Percentiles rank a stretch among this genome's conserved stretches.
phyloP scores from a whole-genome alignment of 2,113 vertebrate genomes.

The Callipepla californica region DNA sequence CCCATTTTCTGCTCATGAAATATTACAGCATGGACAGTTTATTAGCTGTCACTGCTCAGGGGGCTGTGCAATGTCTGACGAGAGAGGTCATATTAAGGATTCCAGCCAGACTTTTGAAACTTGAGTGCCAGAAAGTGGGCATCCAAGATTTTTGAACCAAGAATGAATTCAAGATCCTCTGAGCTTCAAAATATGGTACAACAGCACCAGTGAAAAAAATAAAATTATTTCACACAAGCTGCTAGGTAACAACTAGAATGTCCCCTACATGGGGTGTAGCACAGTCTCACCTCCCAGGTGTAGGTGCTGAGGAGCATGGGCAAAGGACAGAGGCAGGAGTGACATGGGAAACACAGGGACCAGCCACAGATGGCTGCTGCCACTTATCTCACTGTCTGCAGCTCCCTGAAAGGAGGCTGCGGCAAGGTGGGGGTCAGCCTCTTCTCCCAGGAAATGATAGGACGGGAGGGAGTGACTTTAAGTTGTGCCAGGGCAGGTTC shows the following conservation, averaged over 20 bases:
- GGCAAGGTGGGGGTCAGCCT: too few species aligned
- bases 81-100: background rate
- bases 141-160: background rate
- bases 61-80: background rate
- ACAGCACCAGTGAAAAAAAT: background rate
- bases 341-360: background rate
- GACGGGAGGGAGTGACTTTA: too few species aligned
- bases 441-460: too few species aligned
- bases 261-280: background rate
- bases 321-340: background rate
- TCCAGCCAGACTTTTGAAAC: background rate
- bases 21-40: background rate
- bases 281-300: background rate
- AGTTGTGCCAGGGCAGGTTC: too few species aligned
- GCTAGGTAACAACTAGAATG: background rate
- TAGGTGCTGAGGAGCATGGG: background rate
- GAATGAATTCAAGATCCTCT: background rate
- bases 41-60: background rate
- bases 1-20: background rate
- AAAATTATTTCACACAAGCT: background rate
- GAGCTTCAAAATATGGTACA: background rate
- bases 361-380: background rate
- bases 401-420: too few species aligned
- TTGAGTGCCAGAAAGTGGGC: background rate
- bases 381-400: background rate